Conservation (phyloP, 2,888 invertebrate genomes). For the Subacronicta megacephala region DNA sequence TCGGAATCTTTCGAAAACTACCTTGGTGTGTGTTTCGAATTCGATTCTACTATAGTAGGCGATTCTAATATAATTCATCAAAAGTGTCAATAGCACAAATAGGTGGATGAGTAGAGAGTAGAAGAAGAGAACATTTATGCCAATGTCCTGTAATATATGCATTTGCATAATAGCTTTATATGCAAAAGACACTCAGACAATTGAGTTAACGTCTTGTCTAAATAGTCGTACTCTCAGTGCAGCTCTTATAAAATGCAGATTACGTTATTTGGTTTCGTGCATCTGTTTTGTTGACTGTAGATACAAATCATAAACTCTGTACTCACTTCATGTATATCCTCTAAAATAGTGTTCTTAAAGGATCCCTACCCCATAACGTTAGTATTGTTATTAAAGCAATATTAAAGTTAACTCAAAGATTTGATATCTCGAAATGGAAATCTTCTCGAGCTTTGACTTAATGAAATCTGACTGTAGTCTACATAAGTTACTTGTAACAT, state of each 20-base stretch:
- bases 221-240: neutral
- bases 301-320: neutral
- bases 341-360: neutral
- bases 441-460: constrained; percentile 1
- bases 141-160: too few species aligned
- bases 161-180: neutral
- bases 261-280: neutral
- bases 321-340: neutral
- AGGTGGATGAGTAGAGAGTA: too few species aligned
- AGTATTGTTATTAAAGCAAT: neutral
- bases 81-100: too few species aligned
- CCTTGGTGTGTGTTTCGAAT: too few species aligned
- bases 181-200: neutral
- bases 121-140: too few species aligned
- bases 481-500: neutral
- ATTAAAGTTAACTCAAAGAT: neutral
- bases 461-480: constrained; percentile 2
- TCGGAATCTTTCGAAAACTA: too few species aligned
- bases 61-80: too few species aligned
- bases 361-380: neutral
- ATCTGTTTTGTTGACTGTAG: neutral
- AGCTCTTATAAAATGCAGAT: neutral
- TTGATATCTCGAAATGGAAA: neutral
- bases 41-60: too few species aligned
- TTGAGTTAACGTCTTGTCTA: neutral